Conservation (phyloP, 1,140 invertebrate species). For the fruit fly (Drosophila melanogaster) region Release_6_plus_ISO1_MT NT_033779.5:14408001-14408500, state of each 20-base stretch:
- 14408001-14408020: too few relatives aligned
- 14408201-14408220: not conserved
- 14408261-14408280: not conserved
- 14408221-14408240: constrained; percentile 4
- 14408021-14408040: too few relatives aligned
- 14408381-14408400: constrained; percentile 94
- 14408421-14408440: constrained; percentile 92
- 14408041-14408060: too few relatives aligned
- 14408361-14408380: constrained; percentile 94
- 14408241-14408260: not conserved
- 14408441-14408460: constrained; percentile 85
- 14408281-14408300: not conserved
- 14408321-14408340: not conserved
- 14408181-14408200: not conserved
- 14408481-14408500: constrained; percentile 51
- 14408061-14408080: too few relatives aligned
- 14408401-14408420: constrained; percentile 94
- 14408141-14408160: too few relatives aligned
- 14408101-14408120: too few relatives aligned
- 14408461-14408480: constrained; percentile 82
- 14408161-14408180: too few relatives aligned
- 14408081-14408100: too few relatives aligned
- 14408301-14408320: not conserved
- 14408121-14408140: too few relatives aligned
- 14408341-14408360: constrained; percentile 10